These are phyloP conservation scores for Tringa solitaria DNA, from an alignment of 2,113 vertebrate species.

Conservation along the genomic window DNA sequence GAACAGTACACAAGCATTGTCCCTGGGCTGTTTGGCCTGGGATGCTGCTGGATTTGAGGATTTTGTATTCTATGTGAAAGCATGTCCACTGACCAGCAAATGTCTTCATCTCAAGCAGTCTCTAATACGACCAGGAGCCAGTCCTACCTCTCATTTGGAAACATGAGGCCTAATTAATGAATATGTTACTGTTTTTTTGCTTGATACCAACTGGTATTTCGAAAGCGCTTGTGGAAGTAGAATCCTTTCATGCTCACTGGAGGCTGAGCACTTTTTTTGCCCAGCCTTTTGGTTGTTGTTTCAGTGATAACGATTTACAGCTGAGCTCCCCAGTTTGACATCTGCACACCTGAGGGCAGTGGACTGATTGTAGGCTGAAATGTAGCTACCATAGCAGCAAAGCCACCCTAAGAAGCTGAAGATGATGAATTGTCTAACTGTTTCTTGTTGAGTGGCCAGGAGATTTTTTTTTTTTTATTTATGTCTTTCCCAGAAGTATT, in stretches of 20 bases:
- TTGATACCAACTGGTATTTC: not conserved
- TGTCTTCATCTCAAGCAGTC: not conserved
- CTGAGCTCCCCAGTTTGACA: not conserved
- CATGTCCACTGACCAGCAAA: rapidly evolving
- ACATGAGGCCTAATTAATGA: not conserved
- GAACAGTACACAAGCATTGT: not conserved
- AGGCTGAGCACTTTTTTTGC: not conserved
- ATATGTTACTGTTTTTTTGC: not conserved
- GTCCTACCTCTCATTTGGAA: not conserved
- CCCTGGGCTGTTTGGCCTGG: not conserved
- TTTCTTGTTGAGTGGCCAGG: not conserved
- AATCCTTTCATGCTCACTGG: not conserved
- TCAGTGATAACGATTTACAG: not conserved
- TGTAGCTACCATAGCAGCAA: not conserved
- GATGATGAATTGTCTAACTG: not conserved
- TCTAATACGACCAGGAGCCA: not conserved
- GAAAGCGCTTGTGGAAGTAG: not conserved
- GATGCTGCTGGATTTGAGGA: not conserved
- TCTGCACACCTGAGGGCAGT: not conserved
- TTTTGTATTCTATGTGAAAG: not conserved
- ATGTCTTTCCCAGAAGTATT: not conserved
- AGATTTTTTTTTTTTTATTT: not conserved
- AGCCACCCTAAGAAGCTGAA: not conserved
- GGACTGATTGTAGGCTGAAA: not conserved
- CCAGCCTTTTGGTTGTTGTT: not conserved